Evolutionary conservation across 2,113 vertebrate species (phyloP), one percentile per base, ranked within the genome.

Genomic region (Neotoma lepida): DNA sequence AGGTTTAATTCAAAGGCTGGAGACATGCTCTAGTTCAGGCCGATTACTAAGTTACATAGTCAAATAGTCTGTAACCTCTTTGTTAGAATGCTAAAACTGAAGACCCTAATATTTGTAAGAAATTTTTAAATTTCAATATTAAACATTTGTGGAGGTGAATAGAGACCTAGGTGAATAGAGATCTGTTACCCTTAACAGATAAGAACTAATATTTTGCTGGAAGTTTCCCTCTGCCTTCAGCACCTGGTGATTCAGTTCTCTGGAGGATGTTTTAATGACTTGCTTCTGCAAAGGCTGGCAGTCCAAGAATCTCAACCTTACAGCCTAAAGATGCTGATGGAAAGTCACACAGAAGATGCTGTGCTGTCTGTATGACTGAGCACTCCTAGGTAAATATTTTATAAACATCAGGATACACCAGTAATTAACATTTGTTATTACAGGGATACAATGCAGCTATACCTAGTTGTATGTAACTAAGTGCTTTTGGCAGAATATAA

Each of bases 261-360:
- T 86, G 26, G 39, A 76, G 58, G 9, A 24, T 88, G 44, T 81
- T 68, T 97, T 86, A 96, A 92, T 94, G 92, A 90, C 89, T 51
- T 84, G 15, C 12, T 86, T 86, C 15, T 81, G 54, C 63, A 66
- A 94, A 81, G 70, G 49, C 2, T 17, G 28, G 12, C 8, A 51
- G 70, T 94, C 28, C 9, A 90, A 46, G 88, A 80, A 80, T 94
- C 89, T 95, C 35, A 89, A 8, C 12, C 33, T 64, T 58, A 63
- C 0, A 64, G 3, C 30, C 22, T 49, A 94, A 74, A 39, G 46
- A 8, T 78, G 70, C 15, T 78, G 54, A 76, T 95, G 49, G n/a
- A 64, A 95, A 91, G 85, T 91, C 86, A 74, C 80, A 89, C 13
- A 63, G 61, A 78, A 61, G n/a, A 73, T 78, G 54, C 49, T 68